Base-by-base conservation (phyloP, 2,797 vertebrate species). In the Poeciliopsis turneri region DNA sequence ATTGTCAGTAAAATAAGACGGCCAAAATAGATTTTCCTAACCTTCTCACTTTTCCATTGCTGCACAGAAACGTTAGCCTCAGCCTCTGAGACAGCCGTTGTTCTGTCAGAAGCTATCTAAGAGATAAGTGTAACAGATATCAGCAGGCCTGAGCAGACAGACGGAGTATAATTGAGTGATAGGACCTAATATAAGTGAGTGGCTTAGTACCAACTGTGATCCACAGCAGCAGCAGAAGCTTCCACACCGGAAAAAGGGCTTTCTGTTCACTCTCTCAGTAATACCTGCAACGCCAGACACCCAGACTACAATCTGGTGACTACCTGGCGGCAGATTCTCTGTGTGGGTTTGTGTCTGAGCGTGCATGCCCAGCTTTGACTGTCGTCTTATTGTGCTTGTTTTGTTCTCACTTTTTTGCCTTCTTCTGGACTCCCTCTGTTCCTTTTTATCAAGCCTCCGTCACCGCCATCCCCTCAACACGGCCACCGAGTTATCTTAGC, bases 81-180 rank as follows among this genome's bases (percentile, higher is more conserved):
- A 78, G 75, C 86, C 76, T 84, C 43, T 76, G 76, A 87, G 80
- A 80, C 80, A 66, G 84, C 84, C 86, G 89, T 86, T 89, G 84
- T 92, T 91, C 85, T 90, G 90, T 91, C 90, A 89, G 78, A 86
- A 91, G 51, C 88, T 84, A 86, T 93, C 82, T 74, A 59, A 74
- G 53, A 87, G 87, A 91, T 93, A 87, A 88, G 86, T 89, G 87
- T 90, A 90, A 93, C 81, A 83, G 90, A 89, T 88, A 73, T 78
- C 89, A 87, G 81, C 84, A 85, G 87, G 88, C 82, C 75, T 59
- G 5, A 78, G 66, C 88, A 89, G 82, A 86, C 88, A 91, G 82
- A 82, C 88, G 79, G 78, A 84, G 78, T 91, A 86, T 90, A 91
- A 93, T 88, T 86, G 90, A 93, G 89, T 89, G 91, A 92, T 87